Percentiles rank a stretch among this genome's conserved stretches.
Conservation (phyloP, 2,888 invertebrate genomes). For the Tachina grossa region DNA sequence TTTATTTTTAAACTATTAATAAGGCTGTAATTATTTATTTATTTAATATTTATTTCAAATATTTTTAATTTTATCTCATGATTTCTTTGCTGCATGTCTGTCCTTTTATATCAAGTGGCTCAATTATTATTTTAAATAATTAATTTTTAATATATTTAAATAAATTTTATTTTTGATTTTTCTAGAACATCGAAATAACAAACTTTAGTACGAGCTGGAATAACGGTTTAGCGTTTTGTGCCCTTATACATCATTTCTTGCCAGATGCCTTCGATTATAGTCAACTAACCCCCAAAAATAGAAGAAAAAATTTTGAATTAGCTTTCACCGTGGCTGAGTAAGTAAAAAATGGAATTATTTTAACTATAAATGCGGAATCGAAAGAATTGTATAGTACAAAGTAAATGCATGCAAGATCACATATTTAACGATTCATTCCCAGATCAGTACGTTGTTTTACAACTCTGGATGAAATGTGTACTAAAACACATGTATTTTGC, state of each 20-base stretch:
- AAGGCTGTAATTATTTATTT: conserved; percentile 24
- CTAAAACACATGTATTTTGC: no score
- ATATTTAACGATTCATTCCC: no score
- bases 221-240: conserved; percentile 99
- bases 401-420: no score
- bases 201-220: conserved; percentile 99
- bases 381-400: no score
- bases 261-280: conserved; percentile 98
- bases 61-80: not conserved
- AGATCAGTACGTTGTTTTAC: no score
- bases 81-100: conserved; percentile 48
- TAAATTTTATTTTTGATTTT: conserved; percentile 58
- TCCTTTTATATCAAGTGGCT: not conserved
- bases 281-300: conserved; percentile 92
- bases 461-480: no score
- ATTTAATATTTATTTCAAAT: conserved; percentile 5
- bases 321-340: conserved; percentile 99
- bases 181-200: conserved; percentile 97
- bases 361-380: not conserved
- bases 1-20: conserved; percentile 13
- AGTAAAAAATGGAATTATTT: conserved; percentile 83
- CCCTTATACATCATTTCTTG: conserved; percentile 98
- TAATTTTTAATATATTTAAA: not conserved
- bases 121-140: not conserved
- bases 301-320: conserved; percentile 97